Evolutionary conservation across 1,140 invertebrate genomes (phyloP).

Genomic region (Aphaenogaster rudis): DNA sequence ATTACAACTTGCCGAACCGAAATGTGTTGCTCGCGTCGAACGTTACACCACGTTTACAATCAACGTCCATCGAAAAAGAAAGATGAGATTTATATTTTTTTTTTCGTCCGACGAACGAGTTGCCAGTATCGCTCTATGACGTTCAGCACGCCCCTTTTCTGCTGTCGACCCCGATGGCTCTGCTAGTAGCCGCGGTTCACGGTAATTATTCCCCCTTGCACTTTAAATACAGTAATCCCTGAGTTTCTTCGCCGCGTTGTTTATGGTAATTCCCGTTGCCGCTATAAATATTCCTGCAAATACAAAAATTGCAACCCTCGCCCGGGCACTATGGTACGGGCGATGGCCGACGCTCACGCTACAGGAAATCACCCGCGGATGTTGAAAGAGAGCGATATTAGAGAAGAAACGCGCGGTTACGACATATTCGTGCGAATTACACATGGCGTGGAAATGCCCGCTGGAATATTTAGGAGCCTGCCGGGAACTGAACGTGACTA

Average conservation of each 20-base stretch:
- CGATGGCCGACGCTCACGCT: conserved; percentile 81
- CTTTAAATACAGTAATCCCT: conserved; percentile 85
- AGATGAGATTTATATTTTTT: neutral
- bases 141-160: conserved; percentile 76
- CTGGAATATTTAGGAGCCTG: conserved; percentile 2
- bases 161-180: conserved; percentile 76
- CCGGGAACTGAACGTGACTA: neutral
- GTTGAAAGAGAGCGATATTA: conserved; percentile 61
- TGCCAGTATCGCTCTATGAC: conserved; percentile 61
- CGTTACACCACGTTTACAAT: neutral
- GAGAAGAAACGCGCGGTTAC: conserved; percentile 54
- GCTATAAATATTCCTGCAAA: conserved; percentile 85
- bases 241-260: conserved; percentile 83
- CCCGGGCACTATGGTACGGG: conserved; percentile 20
- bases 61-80: conserved; percentile 17
- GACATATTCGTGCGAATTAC: conserved; percentile 14
- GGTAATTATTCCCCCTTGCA: conserved; percentile 82
- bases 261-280: conserved; percentile 84
- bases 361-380: conserved; percentile 72
- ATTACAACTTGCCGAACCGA: conserved; percentile 47
- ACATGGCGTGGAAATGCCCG: conserved; percentile 8
- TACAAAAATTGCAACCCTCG: conserved; percentile 83
- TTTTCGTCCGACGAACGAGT: conserved; percentile 25
- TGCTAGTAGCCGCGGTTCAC: conserved; percentile 78
- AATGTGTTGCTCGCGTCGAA: conserved; percentile 31